phyloP scores from a whole-genome alignment of 2,113 vertebrate species.

The Sceloporus tristichus region DNA sequence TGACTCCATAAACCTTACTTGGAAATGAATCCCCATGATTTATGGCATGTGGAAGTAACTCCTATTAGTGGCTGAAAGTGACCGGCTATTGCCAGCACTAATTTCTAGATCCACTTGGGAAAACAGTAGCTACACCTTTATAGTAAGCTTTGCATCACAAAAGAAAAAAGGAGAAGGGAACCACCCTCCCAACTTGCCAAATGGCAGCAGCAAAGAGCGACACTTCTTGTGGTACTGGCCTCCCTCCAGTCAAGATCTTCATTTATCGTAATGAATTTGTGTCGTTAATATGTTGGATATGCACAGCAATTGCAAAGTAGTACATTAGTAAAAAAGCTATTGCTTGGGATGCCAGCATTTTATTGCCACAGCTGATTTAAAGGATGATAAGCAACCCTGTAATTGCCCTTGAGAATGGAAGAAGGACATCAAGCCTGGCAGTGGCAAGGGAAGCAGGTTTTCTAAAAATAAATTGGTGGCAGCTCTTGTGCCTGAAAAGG shows the following conservation, averaged over 20 bases:
- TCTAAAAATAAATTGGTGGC: too few relatives aligned
- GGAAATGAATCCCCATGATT: background rate
- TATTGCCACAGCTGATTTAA: slow-evolving; percentile 75
- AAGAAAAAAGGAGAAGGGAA: background rate
- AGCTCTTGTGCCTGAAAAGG: too few relatives aligned
- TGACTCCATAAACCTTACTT: slow-evolving; percentile 15
- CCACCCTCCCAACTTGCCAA: slow-evolving; percentile 27
- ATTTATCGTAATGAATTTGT: slow-evolving; percentile 77
- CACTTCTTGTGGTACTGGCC: slow-evolving; percentile 46
- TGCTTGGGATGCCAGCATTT: slow-evolving; percentile 68
- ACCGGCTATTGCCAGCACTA: background rate
- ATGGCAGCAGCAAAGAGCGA: slow-evolving; percentile 15
- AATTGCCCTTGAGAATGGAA: slow-evolving; percentile 71
- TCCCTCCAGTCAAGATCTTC: slow-evolving; percentile 51
- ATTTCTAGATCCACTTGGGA: background rate
- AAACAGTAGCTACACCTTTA: accelerated
- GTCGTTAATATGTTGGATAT: slow-evolving; percentile 76
- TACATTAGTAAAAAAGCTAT: slow-evolving; percentile 72
- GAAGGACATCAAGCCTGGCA: slow-evolving; percentile 40
- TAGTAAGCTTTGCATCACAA: background rate
- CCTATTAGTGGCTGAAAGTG: background rate
- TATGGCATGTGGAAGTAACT: background rate
- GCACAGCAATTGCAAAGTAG: slow-evolving; percentile 72
- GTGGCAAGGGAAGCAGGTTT: background rate
- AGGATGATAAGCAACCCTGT: slow-evolving; percentile 67